phyloP scores from a whole-genome alignment of 2,113 vertebrate species.

The Sclerurus mexicanus region DNA sequence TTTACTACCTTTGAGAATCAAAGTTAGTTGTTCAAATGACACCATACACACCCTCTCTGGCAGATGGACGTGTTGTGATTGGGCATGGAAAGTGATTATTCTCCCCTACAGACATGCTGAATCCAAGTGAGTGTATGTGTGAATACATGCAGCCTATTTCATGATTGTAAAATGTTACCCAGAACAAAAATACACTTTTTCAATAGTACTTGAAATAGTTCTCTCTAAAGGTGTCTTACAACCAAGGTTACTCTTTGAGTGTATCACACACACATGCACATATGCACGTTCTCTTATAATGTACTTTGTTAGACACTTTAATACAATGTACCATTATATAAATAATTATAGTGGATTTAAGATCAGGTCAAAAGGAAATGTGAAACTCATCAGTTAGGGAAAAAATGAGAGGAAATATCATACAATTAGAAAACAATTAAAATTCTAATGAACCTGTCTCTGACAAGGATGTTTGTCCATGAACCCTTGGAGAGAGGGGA shows the following conservation, averaged over 20 bases:
- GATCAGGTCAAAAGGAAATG: slow-evolving; percentile 13
- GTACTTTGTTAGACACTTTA: neutral
- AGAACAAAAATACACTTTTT: neutral
- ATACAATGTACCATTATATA: neutral
- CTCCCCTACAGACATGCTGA: neutral
- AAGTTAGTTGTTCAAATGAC: neutral
- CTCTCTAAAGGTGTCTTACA: neutral
- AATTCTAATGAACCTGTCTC: neutral
- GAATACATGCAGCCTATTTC: neutral
- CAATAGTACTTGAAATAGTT: neutral
- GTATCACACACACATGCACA: neutral
- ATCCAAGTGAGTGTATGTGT: neutral
- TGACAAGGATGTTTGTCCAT: neutral
- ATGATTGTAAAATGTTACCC: neutral
- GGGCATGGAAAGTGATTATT: neutral
- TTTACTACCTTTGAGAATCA: neutral
- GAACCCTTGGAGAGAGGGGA: neutral
- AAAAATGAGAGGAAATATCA: neutral
- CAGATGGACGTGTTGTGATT: neutral
- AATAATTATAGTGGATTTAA: slow-evolving; percentile 8
- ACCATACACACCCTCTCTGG: accelerated
- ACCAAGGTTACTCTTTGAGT: neutral
- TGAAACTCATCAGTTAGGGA: neutral
- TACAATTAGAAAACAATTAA: slow-evolving; percentile 31
- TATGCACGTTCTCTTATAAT: neutral